Percentiles rank a stretch among this genome's conserved stretches.
Conservation (phyloP, 2,113 vertebrate species). For the Scomber japonicus region DNA sequence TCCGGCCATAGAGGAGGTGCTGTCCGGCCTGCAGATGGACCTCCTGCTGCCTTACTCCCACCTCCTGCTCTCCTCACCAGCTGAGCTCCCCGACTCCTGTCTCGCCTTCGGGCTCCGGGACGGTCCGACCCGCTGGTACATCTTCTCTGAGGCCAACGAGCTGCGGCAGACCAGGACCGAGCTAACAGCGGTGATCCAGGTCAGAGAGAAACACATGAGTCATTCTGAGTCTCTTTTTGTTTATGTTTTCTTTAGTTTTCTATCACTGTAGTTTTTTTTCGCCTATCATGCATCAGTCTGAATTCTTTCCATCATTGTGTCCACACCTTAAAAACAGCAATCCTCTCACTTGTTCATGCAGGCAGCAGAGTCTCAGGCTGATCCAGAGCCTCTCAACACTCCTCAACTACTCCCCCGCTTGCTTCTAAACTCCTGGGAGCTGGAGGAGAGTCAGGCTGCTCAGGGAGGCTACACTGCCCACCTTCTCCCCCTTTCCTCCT, state of each 20-base stretch:
- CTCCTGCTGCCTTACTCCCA: constrained; percentile 86
- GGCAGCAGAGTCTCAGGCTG: background rate
- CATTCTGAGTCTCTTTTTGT: background rate
- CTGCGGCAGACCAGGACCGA: constrained; percentile 86
- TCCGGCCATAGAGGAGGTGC: constrained; percentile 78
- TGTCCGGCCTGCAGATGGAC: constrained; percentile 84
- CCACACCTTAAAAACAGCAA: too few relatives aligned
- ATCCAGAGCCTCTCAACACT: background rate
- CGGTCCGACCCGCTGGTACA: constrained; percentile 80
- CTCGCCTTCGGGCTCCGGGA: constrained; percentile 85
- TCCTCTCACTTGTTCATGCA: constrained; percentile 12
- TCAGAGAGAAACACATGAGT: constrained; percentile 15
- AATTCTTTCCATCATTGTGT: too few relatives aligned
- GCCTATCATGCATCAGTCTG: background rate
- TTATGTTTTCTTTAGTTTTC: too few relatives aligned
- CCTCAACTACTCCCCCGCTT: constrained; percentile 88
- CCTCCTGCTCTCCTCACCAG: constrained; percentile 69
- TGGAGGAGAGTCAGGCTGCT: constrained; percentile 85
- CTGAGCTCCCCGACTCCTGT: constrained; percentile 87
- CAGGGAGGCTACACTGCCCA: constrained; percentile 89
- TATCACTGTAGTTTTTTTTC: too few relatives aligned
- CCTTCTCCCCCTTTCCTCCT: constrained; percentile 73
- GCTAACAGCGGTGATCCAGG: constrained; percentile 75
- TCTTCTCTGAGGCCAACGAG: constrained; percentile 88
- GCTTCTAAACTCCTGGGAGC: constrained; percentile 90